A percentile compares a stretch with the other conserved stretches of the same genome.
Evolutionary conservation across 2,797 vertebrate species (phyloP).

Genomic region (Hozukius guyotensis): DNA sequence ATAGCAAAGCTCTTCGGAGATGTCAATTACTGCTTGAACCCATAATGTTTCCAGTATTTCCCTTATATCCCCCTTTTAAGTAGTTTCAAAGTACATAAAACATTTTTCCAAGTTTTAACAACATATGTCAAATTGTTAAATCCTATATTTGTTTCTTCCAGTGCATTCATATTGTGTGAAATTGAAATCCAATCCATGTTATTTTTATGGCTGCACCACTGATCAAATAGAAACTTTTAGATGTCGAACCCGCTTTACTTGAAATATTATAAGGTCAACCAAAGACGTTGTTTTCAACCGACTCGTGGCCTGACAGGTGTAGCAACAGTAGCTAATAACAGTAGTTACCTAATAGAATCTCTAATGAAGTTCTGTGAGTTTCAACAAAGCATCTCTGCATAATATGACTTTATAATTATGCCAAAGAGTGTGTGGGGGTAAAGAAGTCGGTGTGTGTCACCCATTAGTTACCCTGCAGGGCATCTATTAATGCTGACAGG

Average conservation of each 20-base stretch:
- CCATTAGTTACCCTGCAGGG: slow-evolving; percentile 51
- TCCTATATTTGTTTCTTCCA: background rate
- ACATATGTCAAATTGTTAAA: background rate
- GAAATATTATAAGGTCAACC: background rate
- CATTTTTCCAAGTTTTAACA: background rate
- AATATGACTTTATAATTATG: background rate
- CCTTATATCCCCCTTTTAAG: background rate
- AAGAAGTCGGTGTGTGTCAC: background rate
- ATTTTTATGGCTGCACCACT: background rate
- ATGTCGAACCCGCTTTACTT: background rate
- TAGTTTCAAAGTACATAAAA: background rate
- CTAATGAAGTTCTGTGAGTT: background rate
- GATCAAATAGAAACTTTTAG: background rate
- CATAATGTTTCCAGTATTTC: background rate
- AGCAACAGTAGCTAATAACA: background rate
- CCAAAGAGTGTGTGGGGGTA: background rate
- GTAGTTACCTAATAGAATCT: background rate
- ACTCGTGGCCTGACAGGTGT: background rate
- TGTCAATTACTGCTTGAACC: background rate
- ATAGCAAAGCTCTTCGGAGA: background rate
- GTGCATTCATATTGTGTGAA: background rate
- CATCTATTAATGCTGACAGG: slow-evolving; percentile 82
- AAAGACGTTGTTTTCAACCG: background rate
- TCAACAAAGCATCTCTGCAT: background rate
- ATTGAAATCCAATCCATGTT: background rate